These are phyloP conservation scores for Psilopsiagon aurifrons DNA, from an alignment of 2,113 vertebrate genomes.

Conservation along the genomic window DNA sequence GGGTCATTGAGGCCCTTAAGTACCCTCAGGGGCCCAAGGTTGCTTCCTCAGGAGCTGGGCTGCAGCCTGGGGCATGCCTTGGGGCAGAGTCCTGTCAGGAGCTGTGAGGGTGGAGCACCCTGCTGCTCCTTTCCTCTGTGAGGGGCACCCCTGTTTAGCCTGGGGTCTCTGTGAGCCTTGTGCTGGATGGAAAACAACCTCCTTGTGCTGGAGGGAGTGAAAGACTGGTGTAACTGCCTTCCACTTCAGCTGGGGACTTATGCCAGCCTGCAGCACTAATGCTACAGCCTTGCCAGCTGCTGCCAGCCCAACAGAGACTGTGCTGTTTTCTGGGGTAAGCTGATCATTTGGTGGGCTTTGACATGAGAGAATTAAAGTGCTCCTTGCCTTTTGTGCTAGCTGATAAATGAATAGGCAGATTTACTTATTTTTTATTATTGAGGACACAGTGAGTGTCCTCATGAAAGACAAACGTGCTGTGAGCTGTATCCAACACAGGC, in stretches of 20 bases:
- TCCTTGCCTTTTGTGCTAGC: neutral
- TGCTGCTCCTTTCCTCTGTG: rapidly evolving
- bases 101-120: rapidly evolving
- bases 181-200: neutral
- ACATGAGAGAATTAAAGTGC: rapidly evolving
- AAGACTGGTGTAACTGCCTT: neutral
- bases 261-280: rapidly evolving
- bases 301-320: rapidly evolving
- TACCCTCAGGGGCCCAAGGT: rapidly evolving
- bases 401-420: neutral
- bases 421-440: neutral
- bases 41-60: rapidly evolving
- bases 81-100: rapidly evolving
- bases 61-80: rapidly evolving
- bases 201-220: rapidly evolving
- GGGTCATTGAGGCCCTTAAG: rapidly evolving
- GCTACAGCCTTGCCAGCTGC: rapidly evolving
- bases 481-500: rapidly evolving
- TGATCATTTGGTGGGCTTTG: neutral
- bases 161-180: neutral
- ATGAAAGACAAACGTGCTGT: neutral
- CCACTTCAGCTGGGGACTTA: neutral
- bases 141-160: rapidly evolving
- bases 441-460: neutral
- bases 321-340: neutral